Base-by-base conservation (phyloP, 2,797 vertebrate genomes). In the Anguilla anguilla region DNA sequence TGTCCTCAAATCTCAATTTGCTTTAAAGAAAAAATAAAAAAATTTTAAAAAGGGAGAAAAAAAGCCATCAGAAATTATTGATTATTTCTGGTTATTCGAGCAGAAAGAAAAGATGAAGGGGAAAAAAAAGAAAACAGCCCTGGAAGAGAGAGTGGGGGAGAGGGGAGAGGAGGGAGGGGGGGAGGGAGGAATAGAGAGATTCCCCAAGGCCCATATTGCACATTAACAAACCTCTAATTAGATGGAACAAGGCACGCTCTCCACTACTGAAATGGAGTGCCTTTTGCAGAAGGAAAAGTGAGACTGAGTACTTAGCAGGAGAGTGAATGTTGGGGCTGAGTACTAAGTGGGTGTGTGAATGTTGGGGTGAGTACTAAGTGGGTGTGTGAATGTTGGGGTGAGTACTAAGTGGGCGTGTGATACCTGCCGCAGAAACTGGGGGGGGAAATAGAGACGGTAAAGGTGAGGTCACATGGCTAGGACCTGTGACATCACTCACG, bases 301-400 rank as follows among this genome's bases (percentile, higher is more conserved):
- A 81, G 17, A 57, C 69, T 89, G 91, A 93, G 93, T 93, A 84
- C 85, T 91, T 86, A 92, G 89, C 87, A 91, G 85, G 35, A 39
- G 87, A 59, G 87, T 59, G 59, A 4, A 61, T 61, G 3, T 22
- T 15, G 59, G 59, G 15, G 2, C 35, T 39, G 59, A 61, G 17
- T 61, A 61, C 59, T 17, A 4, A 61, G 59, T 22, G 59, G 2
- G 59, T 0, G 59, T 19, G 22, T 15, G 59, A 17, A 61, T 9
- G 51, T 51, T 17, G 15, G 57, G 13, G 15, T 61, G 59, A 57
- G 9, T 57, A 57, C 55, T 57, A 57, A 57, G 55, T 57, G 49
- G 2, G 6, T 49, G 49, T 49, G 49, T 49, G 49, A 2, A 2
- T 49, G 49, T 49, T 13, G 13, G 55, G 9, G 11, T 59, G 57